Evolutionary conservation across 1,140 invertebrate species (phyloP).

Genomic region (Gonatopus flavifemur): DNA sequence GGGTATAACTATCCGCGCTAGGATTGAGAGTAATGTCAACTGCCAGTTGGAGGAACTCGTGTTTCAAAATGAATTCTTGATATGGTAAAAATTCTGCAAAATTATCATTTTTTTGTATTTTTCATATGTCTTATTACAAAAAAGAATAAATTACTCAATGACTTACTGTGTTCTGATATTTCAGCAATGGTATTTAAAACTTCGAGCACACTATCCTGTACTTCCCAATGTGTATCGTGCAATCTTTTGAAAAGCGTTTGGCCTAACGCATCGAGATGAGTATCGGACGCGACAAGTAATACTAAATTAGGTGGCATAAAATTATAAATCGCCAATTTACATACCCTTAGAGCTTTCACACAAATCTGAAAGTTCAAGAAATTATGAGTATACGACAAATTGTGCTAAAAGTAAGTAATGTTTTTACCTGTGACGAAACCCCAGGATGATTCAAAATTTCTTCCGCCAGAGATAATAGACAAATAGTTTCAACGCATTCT

Average conservation of each 20-base stretch:
- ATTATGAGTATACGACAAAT: slow-evolving; percentile 17
- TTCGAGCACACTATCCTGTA: slow-evolving; percentile 73
- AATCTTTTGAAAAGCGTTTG: slow-evolving; percentile 68
- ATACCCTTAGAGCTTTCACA: slow-evolving; percentile 68
- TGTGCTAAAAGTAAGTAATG: slow-evolving; percentile 17
- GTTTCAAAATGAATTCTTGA: slow-evolving; percentile 69
- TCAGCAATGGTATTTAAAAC: slow-evolving; percentile 67
- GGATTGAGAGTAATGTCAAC: slow-evolving; percentile 64
- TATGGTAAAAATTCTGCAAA: slow-evolving; percentile 74
- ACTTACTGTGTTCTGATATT: slow-evolving; percentile 71
- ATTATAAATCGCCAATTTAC: slow-evolving; percentile 69
- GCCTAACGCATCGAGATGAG: slow-evolving; percentile 66
- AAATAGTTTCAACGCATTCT: slow-evolving; percentile 70
- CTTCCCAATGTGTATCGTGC: slow-evolving; percentile 73
- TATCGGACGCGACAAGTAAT: slow-evolving; percentile 68
- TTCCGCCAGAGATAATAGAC: slow-evolving; percentile 59
- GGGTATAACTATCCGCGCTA: slow-evolving; percentile 72
- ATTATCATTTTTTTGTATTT: not conserved
- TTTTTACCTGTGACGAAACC: slow-evolving; percentile 58
- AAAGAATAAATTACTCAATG: not conserved
- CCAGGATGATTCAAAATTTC: slow-evolving; percentile 61
- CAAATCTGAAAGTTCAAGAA: slow-evolving; percentile 59
- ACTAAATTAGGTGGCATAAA: slow-evolving; percentile 75
- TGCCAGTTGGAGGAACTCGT: slow-evolving; percentile 66
- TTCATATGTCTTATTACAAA: not conserved